Base-by-base conservation (phyloP, 2,797 vertebrate genomes). In the Sibirionetta formosa region DNA sequence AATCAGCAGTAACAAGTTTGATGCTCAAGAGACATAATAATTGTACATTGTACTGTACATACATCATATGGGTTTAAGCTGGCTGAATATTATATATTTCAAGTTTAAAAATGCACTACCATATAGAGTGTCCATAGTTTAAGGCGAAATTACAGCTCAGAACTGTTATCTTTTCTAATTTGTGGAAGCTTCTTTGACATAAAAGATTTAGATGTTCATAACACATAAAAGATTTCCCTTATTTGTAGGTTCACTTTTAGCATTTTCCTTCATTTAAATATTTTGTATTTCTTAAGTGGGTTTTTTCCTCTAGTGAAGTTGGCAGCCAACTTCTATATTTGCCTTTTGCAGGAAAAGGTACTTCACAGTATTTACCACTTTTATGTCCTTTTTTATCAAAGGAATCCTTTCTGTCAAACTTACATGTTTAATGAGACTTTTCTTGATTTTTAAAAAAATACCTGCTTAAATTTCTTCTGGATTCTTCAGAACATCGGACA, bases 121-220 rank as follows among this genome's bases (percentile, higher is more conserved):
- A 96, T 99, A 99, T 96, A 98, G 99, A 99, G 99, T 99, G 99
- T 99, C 99, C 98, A 83, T 99, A 98, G 99, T 99, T 99, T 99
- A 99, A 99, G 99, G 99, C 99, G 99, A 99, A 99, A 99, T 99
- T 99, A 99, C 99, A 99, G 99, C 99, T 99, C 99, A 98, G 98
- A 99, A 99, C 99, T 99, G 98, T 98, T 97, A 93, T 98, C 94
- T 97, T 98, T 98, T 98, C 98, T 98, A 98, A 98, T 98, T 97
- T 97, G 97, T 98, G 98, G 98, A 98, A 98, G 98, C 98, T 98
- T 98, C 97, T 98, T 98, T 97, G 98, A 98, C 96, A 95, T 97
- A 97, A 98, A 97, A 97, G 97, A 96, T 88, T 96, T 96, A 90
- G 96, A 94, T 98, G 97, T 98, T 97, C 97, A 31, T 97, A 92